A percentile compares a stretch with the other conserved stretches of the same genome.
Evolutionary conservation across 2,888 invertebrate genomes (phyloP).

Genomic region (Drosophila demipolita): DNA sequence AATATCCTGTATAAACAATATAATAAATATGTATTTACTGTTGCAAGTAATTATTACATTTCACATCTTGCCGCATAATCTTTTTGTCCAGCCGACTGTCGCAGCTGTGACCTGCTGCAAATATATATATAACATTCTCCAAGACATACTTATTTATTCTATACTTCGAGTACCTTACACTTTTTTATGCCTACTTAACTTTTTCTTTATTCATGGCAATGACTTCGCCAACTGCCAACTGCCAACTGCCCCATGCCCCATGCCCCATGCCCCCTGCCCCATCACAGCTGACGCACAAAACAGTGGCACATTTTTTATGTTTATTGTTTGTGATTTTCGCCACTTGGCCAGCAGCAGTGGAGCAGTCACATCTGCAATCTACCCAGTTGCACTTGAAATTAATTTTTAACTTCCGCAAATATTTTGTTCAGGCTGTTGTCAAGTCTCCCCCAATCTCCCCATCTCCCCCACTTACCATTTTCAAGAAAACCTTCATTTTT

Average conservation of each 20-base stretch:
- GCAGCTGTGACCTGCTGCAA: conserved; percentile 57
- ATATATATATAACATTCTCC: conserved; percentile 11
- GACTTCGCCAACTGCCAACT: conserved; percentile 15
- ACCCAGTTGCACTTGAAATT: conserved; percentile 66
- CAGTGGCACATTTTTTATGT: conserved; percentile 70
- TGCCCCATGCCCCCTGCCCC: conserved; percentile 11
- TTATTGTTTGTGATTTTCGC: conserved; percentile 73
- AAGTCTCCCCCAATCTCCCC: conserved; percentile 8
- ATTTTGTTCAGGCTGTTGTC: conserved; percentile 49
- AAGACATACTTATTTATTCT: background rate
- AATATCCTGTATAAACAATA: conserved; percentile 77
- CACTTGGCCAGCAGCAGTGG: conserved; percentile 36
- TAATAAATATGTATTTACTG: conserved; percentile 77
- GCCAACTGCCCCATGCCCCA: too few species aligned
- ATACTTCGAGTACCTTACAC: conserved; percentile 17
- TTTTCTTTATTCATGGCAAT: conserved; percentile 68
- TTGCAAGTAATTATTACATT: conserved; percentile 67
- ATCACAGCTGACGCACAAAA: conserved; percentile 1
- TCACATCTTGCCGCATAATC: conserved; percentile 35
- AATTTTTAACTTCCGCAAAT: conserved; percentile 79
- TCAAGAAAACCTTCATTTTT: conserved; percentile 38
- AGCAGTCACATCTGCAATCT: conserved; percentile 57
- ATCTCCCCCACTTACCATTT: conserved; percentile 37
- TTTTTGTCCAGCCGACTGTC: conserved; percentile 37
- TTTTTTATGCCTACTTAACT: conserved; percentile 58